Evolutionary conservation across 2,888 invertebrate species (phyloP).

Genomic region (Leptinotarsa juncta): DNA sequence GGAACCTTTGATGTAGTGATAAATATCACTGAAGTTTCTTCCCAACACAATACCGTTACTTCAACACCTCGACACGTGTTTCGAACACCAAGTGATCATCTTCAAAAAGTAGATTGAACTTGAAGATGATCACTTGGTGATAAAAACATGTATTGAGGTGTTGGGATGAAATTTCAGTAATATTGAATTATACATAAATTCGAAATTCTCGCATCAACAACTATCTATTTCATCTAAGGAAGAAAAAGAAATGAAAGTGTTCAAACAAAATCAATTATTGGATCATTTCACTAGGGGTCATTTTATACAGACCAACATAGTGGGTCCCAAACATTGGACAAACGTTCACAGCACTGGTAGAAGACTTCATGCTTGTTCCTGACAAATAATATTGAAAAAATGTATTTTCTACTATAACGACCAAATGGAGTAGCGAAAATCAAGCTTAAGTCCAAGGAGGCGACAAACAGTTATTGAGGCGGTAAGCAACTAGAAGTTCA

Average conservation of each 20-base stretch:
- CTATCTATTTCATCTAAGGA: slow-evolving; percentile 20
- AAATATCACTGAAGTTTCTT: too few relatives aligned
- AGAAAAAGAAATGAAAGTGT: slow-evolving; percentile 9
- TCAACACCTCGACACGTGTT: too few relatives aligned
- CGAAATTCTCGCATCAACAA: slow-evolving; percentile 5
- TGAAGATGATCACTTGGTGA: too few relatives aligned
- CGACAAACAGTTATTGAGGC: neutral
- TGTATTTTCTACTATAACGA: slow-evolving; percentile 14
- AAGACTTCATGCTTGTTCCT: slow-evolving; percentile 74
- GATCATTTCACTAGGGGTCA: slow-evolving; percentile 34
- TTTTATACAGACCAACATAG: slow-evolving; percentile 69
- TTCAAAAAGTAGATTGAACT: too few relatives aligned
- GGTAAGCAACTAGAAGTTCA: neutral
- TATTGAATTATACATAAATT: neutral
- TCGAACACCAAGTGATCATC: too few relatives aligned
- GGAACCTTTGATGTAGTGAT: too few relatives aligned
- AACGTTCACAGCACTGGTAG: slow-evolving; percentile 76
- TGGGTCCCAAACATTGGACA: slow-evolving; percentile 74
- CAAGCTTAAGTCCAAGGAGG: neutral
- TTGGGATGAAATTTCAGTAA: too few relatives aligned
- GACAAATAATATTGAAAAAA: slow-evolving; percentile 50
- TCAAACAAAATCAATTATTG: slow-evolving; percentile 37
- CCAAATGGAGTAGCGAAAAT: slow-evolving; percentile 4
- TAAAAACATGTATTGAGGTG: too few relatives aligned
- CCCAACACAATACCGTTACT: too few relatives aligned